These are phyloP conservation scores for Protodeltote pygarga DNA, from an alignment of 2,888 invertebrate genomes.

Conservation along the genomic window DNA sequence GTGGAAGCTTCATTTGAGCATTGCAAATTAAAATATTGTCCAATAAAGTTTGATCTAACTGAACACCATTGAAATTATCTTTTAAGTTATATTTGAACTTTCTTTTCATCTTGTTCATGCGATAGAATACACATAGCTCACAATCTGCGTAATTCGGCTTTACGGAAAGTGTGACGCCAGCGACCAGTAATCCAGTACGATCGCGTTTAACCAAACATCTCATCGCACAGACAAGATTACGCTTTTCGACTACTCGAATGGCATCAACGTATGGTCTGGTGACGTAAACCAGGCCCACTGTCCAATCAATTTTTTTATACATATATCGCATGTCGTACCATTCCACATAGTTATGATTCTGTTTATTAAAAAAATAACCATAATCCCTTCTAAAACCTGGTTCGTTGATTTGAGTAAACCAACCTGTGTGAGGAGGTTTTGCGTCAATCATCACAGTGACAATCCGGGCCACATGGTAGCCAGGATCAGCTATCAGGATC, in stretches of 20 bases:
- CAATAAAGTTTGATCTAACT: background rate
- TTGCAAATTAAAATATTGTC: constrained; percentile 82
- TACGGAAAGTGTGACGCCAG: constrained; percentile 95
- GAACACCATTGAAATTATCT: background rate
- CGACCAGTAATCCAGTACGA: constrained; percentile 92
- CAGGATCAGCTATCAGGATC: constrained; percentile 94
- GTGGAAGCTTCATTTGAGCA: constrained; percentile 89
- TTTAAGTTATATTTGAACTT: background rate
- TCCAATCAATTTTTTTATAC: too few relatives aligned
- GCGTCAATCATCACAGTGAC: constrained; percentile 95
- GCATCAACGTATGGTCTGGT: constrained; percentile 92
- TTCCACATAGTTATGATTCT: constrained; percentile 91
- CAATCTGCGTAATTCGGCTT: constrained; percentile 79
- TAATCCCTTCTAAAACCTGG: constrained; percentile 91
- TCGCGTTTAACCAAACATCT: constrained; percentile 93
- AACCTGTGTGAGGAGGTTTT: constrained; percentile 94
- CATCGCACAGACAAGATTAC: constrained; percentile 94
- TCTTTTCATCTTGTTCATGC: constrained; percentile 87
- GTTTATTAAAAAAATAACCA: constrained; percentile 90
- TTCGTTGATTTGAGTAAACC: constrained; percentile 93
- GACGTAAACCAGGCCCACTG: constrained; percentile 91
- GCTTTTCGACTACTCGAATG: constrained; percentile 94
- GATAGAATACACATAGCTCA: constrained; percentile 92
- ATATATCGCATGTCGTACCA: constrained; percentile 93
- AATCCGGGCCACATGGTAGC: constrained; percentile 94